Percentiles rank a stretch among this genome's conserved stretches.
Conservation (phyloP, 2,113 vertebrate species). For the Hipposideros armiger region DNA sequence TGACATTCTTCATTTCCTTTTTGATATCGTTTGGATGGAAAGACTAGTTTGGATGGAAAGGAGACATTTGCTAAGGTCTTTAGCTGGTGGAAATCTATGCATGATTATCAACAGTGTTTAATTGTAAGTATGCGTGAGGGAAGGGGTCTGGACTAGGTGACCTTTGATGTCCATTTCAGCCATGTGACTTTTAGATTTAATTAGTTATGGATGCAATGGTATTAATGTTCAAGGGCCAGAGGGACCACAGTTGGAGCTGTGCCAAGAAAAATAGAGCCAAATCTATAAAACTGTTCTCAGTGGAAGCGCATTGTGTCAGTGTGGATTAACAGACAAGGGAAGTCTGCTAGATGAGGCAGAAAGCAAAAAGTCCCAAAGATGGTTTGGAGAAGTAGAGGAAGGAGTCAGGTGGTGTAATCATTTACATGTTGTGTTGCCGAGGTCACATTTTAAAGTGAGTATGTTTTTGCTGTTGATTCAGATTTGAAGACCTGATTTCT, state of each 20-base stretch:
- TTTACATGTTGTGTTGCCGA: conserved; percentile 68
- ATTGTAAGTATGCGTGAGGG: neutral
- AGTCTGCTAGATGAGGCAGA: neutral
- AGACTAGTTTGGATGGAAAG: conserved; percentile 14
- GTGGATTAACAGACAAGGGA: neutral
- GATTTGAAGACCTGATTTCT: conserved; percentile 87
- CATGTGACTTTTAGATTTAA: conserved; percentile 75
- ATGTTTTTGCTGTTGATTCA: conserved; percentile 78
- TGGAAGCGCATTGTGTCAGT: neutral
- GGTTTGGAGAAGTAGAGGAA: conserved; percentile 47
- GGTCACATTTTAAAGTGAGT: conserved; percentile 53
- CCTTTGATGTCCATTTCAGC: conserved; percentile 74
- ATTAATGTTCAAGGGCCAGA: conserved; percentile 63
- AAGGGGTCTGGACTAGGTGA: conserved; percentile 68
- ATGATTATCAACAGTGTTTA: neutral
- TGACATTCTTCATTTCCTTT: neutral
- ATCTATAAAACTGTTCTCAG: conserved; percentile 46
- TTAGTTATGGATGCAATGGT: conserved; percentile 66
- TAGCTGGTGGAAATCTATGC: neutral
- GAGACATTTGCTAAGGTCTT: conserved; percentile 42
- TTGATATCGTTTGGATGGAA: neutral
- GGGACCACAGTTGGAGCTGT: conserved; percentile 46
- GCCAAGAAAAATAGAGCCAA: conserved; percentile 56
- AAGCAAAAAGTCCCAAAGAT: neutral
- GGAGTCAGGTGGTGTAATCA: neutral